phyloP scores from a whole-genome alignment of 1,140 invertebrate genomes.

The Diachasmimorpha longicaudata region DNA sequence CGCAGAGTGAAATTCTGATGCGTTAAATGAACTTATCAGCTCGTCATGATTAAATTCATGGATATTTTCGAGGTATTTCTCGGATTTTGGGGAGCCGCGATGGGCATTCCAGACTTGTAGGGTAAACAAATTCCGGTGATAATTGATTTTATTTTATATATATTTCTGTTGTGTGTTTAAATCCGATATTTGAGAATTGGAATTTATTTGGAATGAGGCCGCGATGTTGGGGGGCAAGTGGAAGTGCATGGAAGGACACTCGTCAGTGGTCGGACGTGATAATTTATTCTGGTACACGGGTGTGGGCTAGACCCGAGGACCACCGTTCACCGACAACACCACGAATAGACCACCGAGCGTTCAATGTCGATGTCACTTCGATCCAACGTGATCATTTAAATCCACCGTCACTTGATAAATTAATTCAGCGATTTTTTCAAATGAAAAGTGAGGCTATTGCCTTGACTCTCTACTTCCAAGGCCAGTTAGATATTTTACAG shows the following conservation, averaged over 20 bases:
- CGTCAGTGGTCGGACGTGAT: conserved; percentile 2
- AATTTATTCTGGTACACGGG: conserved; percentile 12
- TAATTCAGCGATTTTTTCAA: neutral
- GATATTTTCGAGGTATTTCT: neutral
- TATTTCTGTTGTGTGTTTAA: neutral
- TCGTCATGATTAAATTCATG: neutral
- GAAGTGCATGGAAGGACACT: conserved; percentile 4
- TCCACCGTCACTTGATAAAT: neutral
- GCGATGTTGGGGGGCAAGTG: neutral
- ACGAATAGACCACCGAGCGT: neutral
- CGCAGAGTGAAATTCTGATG: conserved; percentile 13
- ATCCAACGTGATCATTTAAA: conserved; percentile 7
- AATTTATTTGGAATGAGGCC: neutral
- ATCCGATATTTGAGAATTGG: neutral
- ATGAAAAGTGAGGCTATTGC: neutral
- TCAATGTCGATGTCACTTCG: conserved; percentile 2
- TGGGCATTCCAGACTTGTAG: too few relatives aligned
- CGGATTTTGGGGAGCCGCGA: neutral
- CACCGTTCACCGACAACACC: conserved; percentile 3
- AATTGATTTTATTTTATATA: too few relatives aligned
- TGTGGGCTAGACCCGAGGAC: neutral
- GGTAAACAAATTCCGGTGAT: too few relatives aligned
- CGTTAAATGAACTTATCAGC: neutral
- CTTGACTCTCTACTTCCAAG: neutral
- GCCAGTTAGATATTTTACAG: neutral